Base-by-base conservation (phyloP, 2,888 invertebrate species). In the Dicyrtomina minuta region DNA sequence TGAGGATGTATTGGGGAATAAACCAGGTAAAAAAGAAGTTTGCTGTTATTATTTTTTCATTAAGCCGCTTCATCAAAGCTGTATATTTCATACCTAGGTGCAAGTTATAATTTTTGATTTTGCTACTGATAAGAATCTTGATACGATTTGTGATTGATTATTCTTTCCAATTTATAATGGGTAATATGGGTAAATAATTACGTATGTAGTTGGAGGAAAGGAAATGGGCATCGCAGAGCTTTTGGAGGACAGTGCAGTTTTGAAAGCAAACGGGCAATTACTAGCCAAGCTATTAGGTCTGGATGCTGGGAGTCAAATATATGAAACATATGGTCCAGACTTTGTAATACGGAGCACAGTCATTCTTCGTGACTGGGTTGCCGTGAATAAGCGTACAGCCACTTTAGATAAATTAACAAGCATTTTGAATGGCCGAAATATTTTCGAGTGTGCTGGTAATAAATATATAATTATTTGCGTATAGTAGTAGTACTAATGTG, bases 191-290 rank as follows among this genome's bases (percentile, higher is more conserved):
- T n/a, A n/a, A n/a, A n/a, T n/a, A n/a, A n/a, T n/a, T 33, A 33
- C 8, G 8, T 33, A 8, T 33, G 8, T 8, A 74, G 75, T 75
- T 70, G 49, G 59, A n/a, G 73, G 73, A 49, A 72, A 70, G n/a
- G 75, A 75, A 62, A 73, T 75, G 75, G 75, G 75, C 17, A 75
- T 75, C n/a, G 64, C 75, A 2, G 75, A 75, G 58, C 49, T 75
- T 1, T n/a, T 75, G 8, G 70, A 72, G 26, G 75, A 75, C 22
- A 72, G 73, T 44, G n/a, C 55, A 22, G 49, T 44, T 22, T 69
- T 70, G 13, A 39, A 46, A 20, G 49, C 60, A 15, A 68, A 70
- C 26, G 70, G 70, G 65, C 49, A 59, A 12, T 67, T 51, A 12
- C 65, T 75, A 4, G 65, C 61, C 68, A 72, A 56, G 27, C 8